Base-by-base conservation (phyloP, 2,797 vertebrate species). In the Brotogeris chrysoptera region DNA sequence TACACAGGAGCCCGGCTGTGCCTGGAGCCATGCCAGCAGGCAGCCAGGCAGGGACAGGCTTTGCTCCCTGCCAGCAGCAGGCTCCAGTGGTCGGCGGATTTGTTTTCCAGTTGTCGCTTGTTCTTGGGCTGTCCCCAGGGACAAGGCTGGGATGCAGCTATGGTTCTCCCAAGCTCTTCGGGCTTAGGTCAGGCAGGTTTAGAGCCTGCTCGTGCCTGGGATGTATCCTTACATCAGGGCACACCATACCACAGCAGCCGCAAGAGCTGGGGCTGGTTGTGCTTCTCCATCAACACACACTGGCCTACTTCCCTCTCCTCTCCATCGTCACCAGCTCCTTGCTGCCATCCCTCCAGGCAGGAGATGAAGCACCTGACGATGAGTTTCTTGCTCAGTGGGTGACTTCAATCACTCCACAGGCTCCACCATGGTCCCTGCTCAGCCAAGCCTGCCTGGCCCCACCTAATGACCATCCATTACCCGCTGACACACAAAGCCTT, bases 391-490 rank as follows among this genome's bases (percentile, higher is more conserved):
- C 79, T 69, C 64, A 16, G 39, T 64, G n/a, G 1, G 34, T 9
- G 13, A 44, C 34, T 50, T 32, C 50, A 71, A 50, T 59, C 9
- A 8, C 9, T 43, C 43, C 50, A 11, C 41, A 46, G 78, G 88
- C 86, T 81, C 55, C 43, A 61, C 30, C 30, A 50, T 18, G 3
- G 1, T 38, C 70, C 59, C 70, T 53, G 47, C 68, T n/a, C 74
- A 60, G 66, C 80, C 73, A 24, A 83, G 59, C 76, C 73, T 61
- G 65, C 49, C 61, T 27, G 10, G 88, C 89, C 38, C 46, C 61
- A 83, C 46, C 78, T 82, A 81, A 94, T 95, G 86, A 79, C 91
- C 92, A 65, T 78, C 72, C 80, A 91, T 90, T 91, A 94, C 74
- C 74, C 16, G 73, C 69, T 93, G 88, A 87, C 90, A 88, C 88